Evolutionary conservation across 2,797 vertebrate genomes (phyloP).

Genomic region (Hapalemur alaotrensis): DNA sequence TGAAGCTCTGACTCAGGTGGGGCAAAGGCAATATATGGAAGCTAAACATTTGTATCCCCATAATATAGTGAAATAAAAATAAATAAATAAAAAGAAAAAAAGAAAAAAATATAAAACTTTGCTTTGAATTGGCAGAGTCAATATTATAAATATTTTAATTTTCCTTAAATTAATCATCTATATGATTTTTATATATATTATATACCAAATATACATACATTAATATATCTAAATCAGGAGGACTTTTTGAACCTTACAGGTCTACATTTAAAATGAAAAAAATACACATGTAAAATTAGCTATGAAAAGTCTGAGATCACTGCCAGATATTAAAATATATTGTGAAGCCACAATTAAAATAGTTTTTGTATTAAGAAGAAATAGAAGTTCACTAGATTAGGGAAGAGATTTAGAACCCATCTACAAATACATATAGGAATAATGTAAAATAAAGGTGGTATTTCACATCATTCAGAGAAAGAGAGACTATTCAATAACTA

Average conservation of each 20-base stretch:
- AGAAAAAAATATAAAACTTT: neutral
- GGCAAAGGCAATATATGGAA: too few relatives aligned
- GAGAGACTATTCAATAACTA: neutral
- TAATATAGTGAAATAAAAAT: too few relatives aligned
- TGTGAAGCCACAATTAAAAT: neutral
- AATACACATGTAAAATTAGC: neutral
- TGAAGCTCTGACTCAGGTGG: too few relatives aligned
- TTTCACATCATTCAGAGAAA: neutral
- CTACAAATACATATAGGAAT: neutral
- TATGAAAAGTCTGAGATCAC: neutral
- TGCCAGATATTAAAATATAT: neutral
- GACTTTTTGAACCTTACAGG: neutral
- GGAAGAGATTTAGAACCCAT: neutral
- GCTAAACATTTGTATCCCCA: too few relatives aligned
- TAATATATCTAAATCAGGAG: neutral
- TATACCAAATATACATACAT: neutral
- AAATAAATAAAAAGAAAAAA: neutral
- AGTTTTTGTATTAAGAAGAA: neutral
- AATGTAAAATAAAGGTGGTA: neutral
- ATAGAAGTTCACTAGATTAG: slow-evolving; percentile 1
- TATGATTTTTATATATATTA: neutral
- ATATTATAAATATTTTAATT: neutral
- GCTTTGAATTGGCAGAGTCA: neutral
- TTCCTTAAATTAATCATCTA: neutral
- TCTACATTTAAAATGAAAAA: neutral